A percentile compares a stretch with the other conserved stretches of the same genome.
phyloP scores from a whole-genome alignment of 2,888 invertebrate species.

The Carterocephalus palaemon region DNA sequence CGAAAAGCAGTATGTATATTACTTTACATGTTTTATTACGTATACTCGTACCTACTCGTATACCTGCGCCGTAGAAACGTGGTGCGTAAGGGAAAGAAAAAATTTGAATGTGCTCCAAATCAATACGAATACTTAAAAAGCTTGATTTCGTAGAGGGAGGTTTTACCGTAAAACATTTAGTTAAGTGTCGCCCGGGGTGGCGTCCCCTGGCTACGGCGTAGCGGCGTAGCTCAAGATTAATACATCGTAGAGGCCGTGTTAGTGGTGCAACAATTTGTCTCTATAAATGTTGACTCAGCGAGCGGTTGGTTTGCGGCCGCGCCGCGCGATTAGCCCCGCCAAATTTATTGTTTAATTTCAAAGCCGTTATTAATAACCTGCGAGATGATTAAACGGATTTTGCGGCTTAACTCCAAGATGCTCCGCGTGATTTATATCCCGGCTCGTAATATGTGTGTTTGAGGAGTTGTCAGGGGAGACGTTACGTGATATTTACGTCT shows the following conservation, averaged over 20 bases:
- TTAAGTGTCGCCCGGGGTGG: conserved; percentile 40
- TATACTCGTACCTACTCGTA: too few relatives aligned
- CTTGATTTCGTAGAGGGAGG: conserved; percentile 23
- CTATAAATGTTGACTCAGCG: conserved; percentile 79
- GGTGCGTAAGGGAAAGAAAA: conserved; percentile 1
- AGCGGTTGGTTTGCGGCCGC: conserved; percentile 61
- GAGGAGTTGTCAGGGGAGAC: conserved; percentile 46
- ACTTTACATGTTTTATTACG: too few relatives aligned
- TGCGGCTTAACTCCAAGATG: conserved; percentile 65
- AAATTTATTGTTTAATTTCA: conserved; percentile 79
- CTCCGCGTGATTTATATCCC: conserved; percentile 65
- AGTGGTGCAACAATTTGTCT: conserved; percentile 77
- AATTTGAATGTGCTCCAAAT: conserved; percentile 22
- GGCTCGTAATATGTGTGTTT: conserved; percentile 52
- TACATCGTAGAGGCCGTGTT: conserved; percentile 69
- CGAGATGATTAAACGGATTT: conserved; percentile 75
- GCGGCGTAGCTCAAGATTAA: conserved; percentile 68
- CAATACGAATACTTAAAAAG: conserved; percentile 25
- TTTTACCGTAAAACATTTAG: conserved; percentile 42
- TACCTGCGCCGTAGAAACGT: too few relatives aligned
- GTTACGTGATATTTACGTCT: conserved; percentile 32
- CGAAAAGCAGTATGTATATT: too few relatives aligned
- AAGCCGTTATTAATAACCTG: conserved; percentile 75
- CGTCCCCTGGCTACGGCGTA: conserved; percentile 44
- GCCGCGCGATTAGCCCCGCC: conserved; percentile 72